Percentiles rank a stretch among this genome's conserved stretches.
phyloP scores from a whole-genome alignment of 2,797 vertebrate species.

The Discoglossus pictus region DNA sequence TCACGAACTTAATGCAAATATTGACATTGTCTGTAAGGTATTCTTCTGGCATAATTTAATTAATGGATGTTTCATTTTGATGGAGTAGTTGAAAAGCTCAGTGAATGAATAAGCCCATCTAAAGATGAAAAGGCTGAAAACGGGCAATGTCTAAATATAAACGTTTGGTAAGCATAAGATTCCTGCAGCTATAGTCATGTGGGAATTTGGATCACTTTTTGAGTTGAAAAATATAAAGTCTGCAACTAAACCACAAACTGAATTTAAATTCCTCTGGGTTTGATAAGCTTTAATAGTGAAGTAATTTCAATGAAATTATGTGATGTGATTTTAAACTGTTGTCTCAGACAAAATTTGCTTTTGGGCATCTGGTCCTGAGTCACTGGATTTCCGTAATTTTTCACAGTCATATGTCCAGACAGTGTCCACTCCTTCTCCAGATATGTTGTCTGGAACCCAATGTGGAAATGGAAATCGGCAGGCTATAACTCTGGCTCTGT shows the following conservation, averaged over 20 bases:
- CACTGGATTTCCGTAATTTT: conserved; percentile 57
- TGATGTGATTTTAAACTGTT: not conserved
- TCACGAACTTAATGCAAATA: conserved; percentile 1
- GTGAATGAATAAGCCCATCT: not conserved
- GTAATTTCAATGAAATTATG: not conserved
- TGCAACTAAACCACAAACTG: not conserved
- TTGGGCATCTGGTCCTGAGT: conserved; percentile 25
- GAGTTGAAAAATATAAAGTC: not conserved
- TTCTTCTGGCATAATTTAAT: not conserved
- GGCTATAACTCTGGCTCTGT: conserved; percentile 82
- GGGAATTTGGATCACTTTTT: no score
- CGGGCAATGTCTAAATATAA: no score
- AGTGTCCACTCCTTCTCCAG: conserved; percentile 86
- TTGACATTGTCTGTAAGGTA: not conserved
- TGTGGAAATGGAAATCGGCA: conserved; percentile 94
- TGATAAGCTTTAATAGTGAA: not conserved
- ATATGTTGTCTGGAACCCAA: conserved; percentile 79
- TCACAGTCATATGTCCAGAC: conserved; percentile 87
- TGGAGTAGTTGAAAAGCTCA: not conserved
- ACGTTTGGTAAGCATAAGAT: no score
- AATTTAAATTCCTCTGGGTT: not conserved
- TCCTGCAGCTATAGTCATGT: no score
- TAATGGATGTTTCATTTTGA: not conserved
- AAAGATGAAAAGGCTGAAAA: not conserved
- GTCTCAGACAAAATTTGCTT: not conserved